phyloP scores from a whole-genome alignment of 1,140 invertebrate genomes.

The Reticulitermes speratus region DNA sequence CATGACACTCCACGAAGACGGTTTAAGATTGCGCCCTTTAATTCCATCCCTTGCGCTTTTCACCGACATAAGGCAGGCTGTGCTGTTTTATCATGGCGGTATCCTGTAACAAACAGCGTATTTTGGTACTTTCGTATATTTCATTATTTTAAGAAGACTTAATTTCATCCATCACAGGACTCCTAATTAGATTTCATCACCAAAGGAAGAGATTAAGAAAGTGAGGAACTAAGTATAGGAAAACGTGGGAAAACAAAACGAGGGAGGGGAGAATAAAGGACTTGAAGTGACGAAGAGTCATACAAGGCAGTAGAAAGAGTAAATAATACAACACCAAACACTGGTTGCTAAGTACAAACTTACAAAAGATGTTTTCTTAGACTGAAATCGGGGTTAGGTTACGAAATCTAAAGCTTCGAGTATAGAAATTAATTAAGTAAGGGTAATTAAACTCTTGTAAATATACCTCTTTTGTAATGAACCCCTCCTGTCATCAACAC shows the following conservation, averaged over 20 bases:
- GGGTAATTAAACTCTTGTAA: not conserved
- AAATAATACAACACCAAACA: not conserved
- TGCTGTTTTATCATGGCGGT: no score
- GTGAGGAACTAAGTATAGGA: not conserved
- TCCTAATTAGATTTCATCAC: not conserved
- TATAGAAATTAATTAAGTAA: conserved; percentile 3
- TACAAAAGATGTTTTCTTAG: not conserved
- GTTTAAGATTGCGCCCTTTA: no score
- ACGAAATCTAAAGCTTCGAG: not conserved
- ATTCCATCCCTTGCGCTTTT: no score
- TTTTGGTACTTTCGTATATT: not conserved
- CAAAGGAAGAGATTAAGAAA: not conserved
- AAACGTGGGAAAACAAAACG: not conserved
- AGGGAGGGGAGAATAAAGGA: not conserved
- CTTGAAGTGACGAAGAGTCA: not conserved
- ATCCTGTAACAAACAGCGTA: not conserved
- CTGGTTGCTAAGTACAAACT: not conserved
- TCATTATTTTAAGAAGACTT: not conserved
- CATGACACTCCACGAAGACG: no score
- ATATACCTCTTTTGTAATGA: not conserved
- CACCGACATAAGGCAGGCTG: no score
- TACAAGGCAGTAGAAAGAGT: not conserved
- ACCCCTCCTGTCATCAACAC: not conserved
- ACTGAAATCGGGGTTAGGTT: not conserved
- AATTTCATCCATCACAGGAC: not conserved